Percentiles rank a stretch among this genome's conserved stretches.
Conservation (phyloP, 1,140 invertebrate genomes). For the Gryllus bimaculatus region DNA sequence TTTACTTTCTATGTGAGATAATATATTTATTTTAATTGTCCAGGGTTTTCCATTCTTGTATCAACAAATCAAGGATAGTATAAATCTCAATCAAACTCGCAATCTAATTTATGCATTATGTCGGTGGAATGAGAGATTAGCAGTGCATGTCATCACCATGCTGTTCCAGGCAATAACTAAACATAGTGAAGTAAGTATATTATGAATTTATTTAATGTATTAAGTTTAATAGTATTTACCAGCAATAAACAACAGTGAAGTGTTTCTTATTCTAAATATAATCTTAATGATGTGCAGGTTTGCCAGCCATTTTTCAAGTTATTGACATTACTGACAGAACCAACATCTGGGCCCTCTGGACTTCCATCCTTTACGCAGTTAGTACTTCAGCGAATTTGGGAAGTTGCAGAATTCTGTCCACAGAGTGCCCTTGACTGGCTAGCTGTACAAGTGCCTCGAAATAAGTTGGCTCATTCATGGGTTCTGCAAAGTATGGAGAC, state of each 20-base stretch:
- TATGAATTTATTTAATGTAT: background rate
- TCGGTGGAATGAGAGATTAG: slow-evolving; percentile 78
- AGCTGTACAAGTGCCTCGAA: slow-evolving; percentile 71
- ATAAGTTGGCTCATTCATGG: slow-evolving; percentile 81
- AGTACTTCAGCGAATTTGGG: slow-evolving; percentile 79
- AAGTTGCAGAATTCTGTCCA: slow-evolving; percentile 79
- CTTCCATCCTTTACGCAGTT: slow-evolving; percentile 82
- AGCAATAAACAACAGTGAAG: background rate
- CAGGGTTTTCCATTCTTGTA: slow-evolving; percentile 86
- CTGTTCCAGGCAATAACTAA: slow-evolving; percentile 82
- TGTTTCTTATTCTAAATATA: background rate
- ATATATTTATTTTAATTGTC: slow-evolving; percentile 26
- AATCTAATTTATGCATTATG: slow-evolving; percentile 86
- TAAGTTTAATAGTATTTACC: background rate
- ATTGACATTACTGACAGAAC: slow-evolving; percentile 67
- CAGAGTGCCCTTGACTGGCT: slow-evolving; percentile 88
- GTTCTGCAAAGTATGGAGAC: slow-evolving; percentile 75
- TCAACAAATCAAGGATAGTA: slow-evolving; percentile 86
- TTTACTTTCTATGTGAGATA: background rate
- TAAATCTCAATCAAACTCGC: slow-evolving; percentile 83
- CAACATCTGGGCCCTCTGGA: slow-evolving; percentile 53
- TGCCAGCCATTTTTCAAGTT: slow-evolving; percentile 88
- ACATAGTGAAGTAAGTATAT: slow-evolving; percentile 61
- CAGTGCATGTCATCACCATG: slow-evolving; percentile 75
- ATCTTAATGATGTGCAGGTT: slow-evolving; percentile 35